Base-by-base conservation (phyloP, 2,113 vertebrate species). In the Sylvietta virens region DNA sequence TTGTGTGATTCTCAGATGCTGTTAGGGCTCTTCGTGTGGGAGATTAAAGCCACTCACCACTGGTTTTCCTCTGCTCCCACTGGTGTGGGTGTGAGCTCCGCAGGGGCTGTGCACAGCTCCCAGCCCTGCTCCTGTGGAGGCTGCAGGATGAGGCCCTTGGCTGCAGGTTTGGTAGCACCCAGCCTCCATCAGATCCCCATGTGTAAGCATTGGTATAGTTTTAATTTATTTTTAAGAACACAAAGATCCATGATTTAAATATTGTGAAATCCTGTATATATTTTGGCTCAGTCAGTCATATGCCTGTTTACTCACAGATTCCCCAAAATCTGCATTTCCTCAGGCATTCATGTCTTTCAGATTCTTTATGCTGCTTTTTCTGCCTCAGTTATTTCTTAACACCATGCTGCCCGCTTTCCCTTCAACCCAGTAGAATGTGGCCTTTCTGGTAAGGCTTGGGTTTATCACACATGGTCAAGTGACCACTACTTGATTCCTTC, bases 271-370 rank as follows among this genome's bases (percentile, higher is more conserved):
- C 95, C 95, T 96, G 90, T 96, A 97, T 97, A 70, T 95, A 97
- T 94, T 95, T 96, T 96, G 95, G 95, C 95, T 96, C 94, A 83
- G 95, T 90, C 94, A 97, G 91, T 97, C 96, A 94, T 97, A 96
- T 95, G 94, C 94, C 93, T 97, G 94, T 96, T 97, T 97, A 96
- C 96, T 97, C 95, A 97, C 96, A 97, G 96, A 97, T 97, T 97
- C 96, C 95, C 95, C 95, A 81, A 95, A 96, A 95, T 96, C 94
- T 96, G 94, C 94, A 96, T 96, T 97, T 96, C 94, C 96, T 92
- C 94, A 96, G 94, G 95, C 94, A 95, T 94, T 95, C 93, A 83
- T 94, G 93, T 97, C 94, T 97, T 97, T 96, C 92, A 96, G 93
- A 95, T 37, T 90, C 94, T 94, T 94, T 93, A 65, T 88, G 88